Percentiles rank a stretch among this genome's conserved stretches.
Evolutionary conservation across 2,888 invertebrate species (phyloP).

Genomic region (Mechanitis mazaeus): DNA sequence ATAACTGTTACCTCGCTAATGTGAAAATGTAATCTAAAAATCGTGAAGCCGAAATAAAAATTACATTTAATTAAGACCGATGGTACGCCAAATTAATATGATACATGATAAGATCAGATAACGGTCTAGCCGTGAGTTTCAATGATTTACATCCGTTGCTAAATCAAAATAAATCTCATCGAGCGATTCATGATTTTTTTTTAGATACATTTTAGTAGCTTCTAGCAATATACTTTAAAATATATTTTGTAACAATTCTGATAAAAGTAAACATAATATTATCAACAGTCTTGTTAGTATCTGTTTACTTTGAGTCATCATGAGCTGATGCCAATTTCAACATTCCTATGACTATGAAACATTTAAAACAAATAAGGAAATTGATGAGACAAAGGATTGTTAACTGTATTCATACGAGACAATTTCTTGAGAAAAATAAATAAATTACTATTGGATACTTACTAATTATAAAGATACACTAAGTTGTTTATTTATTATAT

Average conservation of each 20-base stretch:
- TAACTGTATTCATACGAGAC: slow-evolving; percentile 3
- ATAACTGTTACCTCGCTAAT: slow-evolving; percentile 33
- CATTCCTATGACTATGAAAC: slow-evolving; percentile 7
- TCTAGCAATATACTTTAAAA: background rate
- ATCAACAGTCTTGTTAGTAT: background rate
- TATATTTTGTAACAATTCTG: no score
- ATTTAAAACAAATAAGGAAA: slow-evolving; percentile 8
- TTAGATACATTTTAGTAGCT: background rate
- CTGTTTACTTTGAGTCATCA: slow-evolving; percentile 14
- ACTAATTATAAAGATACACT: no score
- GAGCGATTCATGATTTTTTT: slow-evolving; percentile 18
- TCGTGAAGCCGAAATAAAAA: slow-evolving; percentile 41
- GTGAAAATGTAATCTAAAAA: slow-evolving; percentile 35
- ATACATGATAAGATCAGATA: slow-evolving; percentile 43
- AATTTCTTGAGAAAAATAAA: no score
- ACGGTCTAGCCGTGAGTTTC: slow-evolving; percentile 34
- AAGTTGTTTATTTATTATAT: no score
- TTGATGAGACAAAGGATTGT: background rate
- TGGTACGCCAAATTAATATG: slow-evolving; percentile 47
- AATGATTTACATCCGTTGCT: slow-evolving; percentile 39
- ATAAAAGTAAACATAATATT: background rate
- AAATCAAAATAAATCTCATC: slow-evolving; percentile 40
- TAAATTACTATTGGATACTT: no score
- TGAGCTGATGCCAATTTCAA: slow-evolving; percentile 15
- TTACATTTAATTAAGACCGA: slow-evolving; percentile 45